Percentiles rank a stretch among this genome's conserved stretches.
phyloP scores from a whole-genome alignment of 1,140 invertebrate genomes.

The Panulirus ornatus region DNA sequence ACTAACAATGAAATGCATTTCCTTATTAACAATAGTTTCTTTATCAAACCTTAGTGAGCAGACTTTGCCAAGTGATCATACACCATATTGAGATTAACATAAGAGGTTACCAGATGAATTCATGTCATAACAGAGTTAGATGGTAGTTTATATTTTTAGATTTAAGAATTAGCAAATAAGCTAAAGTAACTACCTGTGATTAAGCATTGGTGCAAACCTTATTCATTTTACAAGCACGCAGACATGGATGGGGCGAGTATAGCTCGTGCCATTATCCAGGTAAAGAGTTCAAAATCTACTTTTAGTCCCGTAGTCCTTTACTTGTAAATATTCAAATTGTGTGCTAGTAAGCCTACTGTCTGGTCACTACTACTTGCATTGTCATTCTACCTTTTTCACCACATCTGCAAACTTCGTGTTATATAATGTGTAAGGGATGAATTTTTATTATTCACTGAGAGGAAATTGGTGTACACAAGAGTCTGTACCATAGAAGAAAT shows the following conservation, averaged over 20 bases:
- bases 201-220: not conserved
- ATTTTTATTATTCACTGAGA: no score
- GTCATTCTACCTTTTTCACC: not conserved
- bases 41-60: constrained; percentile 53
- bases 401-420: not conserved
- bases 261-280: constrained; percentile 74
- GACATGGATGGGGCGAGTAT: constrained; percentile 71
- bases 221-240: constrained; percentile 71
- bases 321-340: not conserved
- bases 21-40: constrained; percentile 23
- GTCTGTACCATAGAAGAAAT: no score
- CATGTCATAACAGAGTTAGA: not conserved
- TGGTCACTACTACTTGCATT: constrained; percentile 47
- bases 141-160: constrained; percentile 16
- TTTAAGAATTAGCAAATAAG: constrained; percentile 19
- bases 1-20: constrained; percentile 32
- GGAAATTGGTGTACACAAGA: no score
- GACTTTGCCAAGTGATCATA: constrained; percentile 30
- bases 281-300: constrained; percentile 54
- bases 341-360: constrained; percentile 42
- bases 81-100: constrained; percentile 2
- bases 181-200: constrained; percentile 12
- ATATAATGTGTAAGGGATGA: not conserved
- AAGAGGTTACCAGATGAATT: constrained; percentile 8
- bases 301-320: not conserved